A percentile compares a stretch with the other conserved stretches of the same genome.
Conservation (phyloP, 1,140 invertebrate species). For the Agrypnia vestita region DNA sequence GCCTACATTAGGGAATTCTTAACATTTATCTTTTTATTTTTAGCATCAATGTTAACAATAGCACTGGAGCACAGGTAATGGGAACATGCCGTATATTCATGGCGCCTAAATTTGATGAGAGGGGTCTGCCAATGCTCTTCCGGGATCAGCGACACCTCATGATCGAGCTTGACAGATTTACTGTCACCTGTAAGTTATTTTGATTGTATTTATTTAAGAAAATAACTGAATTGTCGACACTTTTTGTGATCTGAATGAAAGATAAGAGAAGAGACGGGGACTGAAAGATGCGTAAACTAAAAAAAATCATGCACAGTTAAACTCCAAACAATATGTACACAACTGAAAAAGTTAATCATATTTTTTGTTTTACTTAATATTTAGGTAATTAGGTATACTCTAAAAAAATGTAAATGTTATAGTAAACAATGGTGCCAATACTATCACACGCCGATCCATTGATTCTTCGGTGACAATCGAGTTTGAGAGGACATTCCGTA, state of each 20-base stretch:
- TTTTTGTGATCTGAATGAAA: too few relatives aligned
- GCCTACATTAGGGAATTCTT: too few relatives aligned
- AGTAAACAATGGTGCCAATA: constrained; percentile 79
- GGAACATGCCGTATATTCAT: constrained; percentile 87
- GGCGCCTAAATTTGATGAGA: constrained; percentile 81
- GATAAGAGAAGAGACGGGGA: too few relatives aligned
- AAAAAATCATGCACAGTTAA: too few relatives aligned
- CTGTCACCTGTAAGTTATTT: constrained; percentile 70
- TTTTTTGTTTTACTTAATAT: too few relatives aligned
- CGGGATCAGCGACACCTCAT: constrained; percentile 80
- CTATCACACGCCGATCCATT: constrained; percentile 75
- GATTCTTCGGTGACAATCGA: constrained; percentile 84
- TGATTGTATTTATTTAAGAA: too few relatives aligned
- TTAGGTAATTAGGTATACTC: too few relatives aligned
- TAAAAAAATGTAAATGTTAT: constrained; percentile 29
- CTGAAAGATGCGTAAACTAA: too few relatives aligned
- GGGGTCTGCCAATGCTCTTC: constrained; percentile 77
- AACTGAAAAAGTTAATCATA: too few relatives aligned
- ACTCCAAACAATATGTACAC: too few relatives aligned
- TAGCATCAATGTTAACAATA: constrained; percentile 79
- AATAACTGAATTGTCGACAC: too few relatives aligned
- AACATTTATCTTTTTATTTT: constrained; percentile 55
- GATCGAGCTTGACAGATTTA: constrained; percentile 86
- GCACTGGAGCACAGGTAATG: constrained; percentile 68
- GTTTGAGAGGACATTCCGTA: constrained; percentile 81